Evolutionary conservation across 2,113 vertebrate genomes (phyloP).

Genomic region (Bubo blakistoni): DNA sequence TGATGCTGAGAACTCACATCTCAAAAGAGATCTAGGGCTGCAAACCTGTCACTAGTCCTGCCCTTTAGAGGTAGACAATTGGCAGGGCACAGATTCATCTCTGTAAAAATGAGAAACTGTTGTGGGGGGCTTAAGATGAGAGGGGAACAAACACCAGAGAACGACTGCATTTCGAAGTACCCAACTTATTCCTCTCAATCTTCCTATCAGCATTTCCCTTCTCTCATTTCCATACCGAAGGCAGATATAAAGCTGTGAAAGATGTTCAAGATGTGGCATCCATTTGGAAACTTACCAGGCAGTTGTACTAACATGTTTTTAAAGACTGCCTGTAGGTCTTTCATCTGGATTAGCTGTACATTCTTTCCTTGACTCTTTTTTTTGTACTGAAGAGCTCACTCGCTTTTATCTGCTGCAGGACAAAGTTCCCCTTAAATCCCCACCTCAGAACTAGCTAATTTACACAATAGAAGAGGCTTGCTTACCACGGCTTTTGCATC

Average conservation of each 20-base stretch:
- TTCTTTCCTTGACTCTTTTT: slow-evolving; percentile 49
- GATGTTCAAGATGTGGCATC: slow-evolving; percentile 54
- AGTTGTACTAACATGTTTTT: slow-evolving; percentile 62
- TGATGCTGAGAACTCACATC: slow-evolving; percentile 39
- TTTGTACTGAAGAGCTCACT: slow-evolving; percentile 16
- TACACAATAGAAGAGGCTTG: slow-evolving; percentile 44
- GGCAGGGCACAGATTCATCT: neutral
- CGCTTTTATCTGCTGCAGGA: slow-evolving; percentile 23
- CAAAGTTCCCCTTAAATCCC: slow-evolving; percentile 48
- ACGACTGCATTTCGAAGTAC: slow-evolving; percentile 23
- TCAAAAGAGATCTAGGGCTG: slow-evolving; percentile 46
- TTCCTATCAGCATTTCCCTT: slow-evolving; percentile 26
- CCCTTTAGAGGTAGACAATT: neutral
- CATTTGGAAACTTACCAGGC: slow-evolving; percentile 59
- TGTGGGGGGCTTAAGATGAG: neutral
- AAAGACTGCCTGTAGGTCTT: slow-evolving; percentile 59
- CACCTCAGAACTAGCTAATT: slow-evolving; percentile 26
- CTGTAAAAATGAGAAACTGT: slow-evolving; percentile 30
- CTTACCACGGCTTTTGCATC: slow-evolving; percentile 30
- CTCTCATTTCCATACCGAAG: slow-evolving; percentile 21
- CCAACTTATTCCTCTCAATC: neutral
- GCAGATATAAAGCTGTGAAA: slow-evolving; percentile 50
- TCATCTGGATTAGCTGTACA: slow-evolving; percentile 63
- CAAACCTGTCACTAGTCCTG: slow-evolving; percentile 27
- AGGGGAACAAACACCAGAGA: neutral